Evolutionary conservation across 2,888 invertebrate genomes (phyloP).

Genomic region (Orthosia incerta): DNA sequence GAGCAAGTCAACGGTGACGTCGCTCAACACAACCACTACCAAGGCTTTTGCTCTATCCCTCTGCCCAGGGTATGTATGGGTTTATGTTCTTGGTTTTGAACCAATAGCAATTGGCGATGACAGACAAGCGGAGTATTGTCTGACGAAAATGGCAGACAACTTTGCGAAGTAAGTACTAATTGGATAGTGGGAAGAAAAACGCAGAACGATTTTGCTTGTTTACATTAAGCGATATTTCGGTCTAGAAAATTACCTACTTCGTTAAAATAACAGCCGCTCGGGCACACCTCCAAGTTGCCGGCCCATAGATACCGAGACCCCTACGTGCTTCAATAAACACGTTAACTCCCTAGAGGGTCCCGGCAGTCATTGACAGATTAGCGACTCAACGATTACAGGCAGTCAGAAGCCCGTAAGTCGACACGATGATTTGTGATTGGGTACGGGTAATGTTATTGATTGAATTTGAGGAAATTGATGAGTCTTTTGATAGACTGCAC

Average conservation of each 20-base stretch:
- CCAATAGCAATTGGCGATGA: neutral
- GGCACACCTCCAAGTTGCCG: neutral
- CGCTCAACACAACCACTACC: constrained; percentile 87
- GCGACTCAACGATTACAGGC: too few relatives aligned
- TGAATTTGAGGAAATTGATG: too few relatives aligned
- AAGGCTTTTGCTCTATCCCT: constrained; percentile 93
- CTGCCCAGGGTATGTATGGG: constrained; percentile 75
- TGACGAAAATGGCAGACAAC: neutral
- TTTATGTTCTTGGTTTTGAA: neutral
- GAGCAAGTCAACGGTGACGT: constrained; percentile 92
- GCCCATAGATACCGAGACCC: neutral
- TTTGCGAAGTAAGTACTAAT: neutral
- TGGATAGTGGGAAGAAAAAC: neutral
- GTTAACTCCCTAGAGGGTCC: neutral
- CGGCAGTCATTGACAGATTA: too few relatives aligned
- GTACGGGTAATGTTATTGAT: too few relatives aligned
- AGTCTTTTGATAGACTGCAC: neutral
- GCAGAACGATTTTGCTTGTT: neutral
- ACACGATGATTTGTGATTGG: too few relatives aligned
- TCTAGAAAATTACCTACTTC: neutral
- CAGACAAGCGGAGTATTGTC: neutral
- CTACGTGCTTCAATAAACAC: neutral
- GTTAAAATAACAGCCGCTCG: neutral
- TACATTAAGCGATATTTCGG: constrained; percentile 5
- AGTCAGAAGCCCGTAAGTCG: neutral